Conservation (phyloP, 2,113 vertebrate genomes). For the Callipepla californica region DNA sequence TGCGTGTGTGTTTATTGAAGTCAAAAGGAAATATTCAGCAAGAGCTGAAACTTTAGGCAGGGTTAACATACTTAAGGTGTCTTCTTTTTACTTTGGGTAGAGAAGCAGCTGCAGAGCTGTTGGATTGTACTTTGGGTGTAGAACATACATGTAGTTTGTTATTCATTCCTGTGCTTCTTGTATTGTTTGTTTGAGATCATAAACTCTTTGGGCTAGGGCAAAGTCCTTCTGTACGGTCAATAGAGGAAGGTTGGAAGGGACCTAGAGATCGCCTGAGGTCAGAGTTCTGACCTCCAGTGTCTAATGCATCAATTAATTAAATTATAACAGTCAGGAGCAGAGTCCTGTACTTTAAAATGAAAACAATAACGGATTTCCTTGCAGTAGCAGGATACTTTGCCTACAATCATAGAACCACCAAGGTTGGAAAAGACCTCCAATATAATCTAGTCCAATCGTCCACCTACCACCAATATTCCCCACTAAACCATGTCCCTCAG, state of each 20-base stretch:
- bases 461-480: too few species aligned
- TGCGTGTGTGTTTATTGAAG: background rate
- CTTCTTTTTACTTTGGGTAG: background rate
- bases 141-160: background rate
- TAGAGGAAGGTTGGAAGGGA: background rate
- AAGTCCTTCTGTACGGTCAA: background rate
- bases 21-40: background rate
- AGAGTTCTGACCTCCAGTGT: background rate
- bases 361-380: background rate
- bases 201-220: background rate
- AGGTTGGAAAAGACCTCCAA: too few species aligned
- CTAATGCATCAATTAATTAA: background rate
- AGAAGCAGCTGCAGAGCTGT: background rate
- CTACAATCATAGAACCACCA: too few species aligned
- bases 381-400: background rate
- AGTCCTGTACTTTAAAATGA: background rate
- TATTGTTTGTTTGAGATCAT: background rate
- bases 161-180: background rate
- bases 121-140: background rate
- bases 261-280: background rate
- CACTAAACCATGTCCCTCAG: too few species aligned
- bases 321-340: background rate
- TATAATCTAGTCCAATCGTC: too few species aligned
- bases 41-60: background rate
- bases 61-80: background rate